Evolutionary conservation across 1,140 invertebrate species (phyloP).

Genomic region (Atta texana): DNA sequence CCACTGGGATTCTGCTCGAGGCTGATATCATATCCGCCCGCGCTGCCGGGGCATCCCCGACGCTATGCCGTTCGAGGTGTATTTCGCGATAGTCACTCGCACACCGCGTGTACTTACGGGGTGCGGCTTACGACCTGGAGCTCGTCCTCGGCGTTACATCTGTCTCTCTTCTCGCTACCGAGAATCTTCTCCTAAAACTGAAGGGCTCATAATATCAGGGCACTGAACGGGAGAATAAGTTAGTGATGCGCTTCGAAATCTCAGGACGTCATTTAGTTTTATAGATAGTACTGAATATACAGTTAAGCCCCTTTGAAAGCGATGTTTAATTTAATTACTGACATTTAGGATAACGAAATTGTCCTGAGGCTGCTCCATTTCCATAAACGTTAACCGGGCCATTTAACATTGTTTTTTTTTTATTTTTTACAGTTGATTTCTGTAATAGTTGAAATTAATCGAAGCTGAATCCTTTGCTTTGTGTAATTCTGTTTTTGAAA

Average conservation of each 20-base stretch:
- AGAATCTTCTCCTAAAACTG: constrained; percentile 24
- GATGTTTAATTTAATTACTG: constrained; percentile 16
- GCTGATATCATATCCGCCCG: constrained; percentile 82
- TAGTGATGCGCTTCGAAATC: background rate
- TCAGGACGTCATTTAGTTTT: background rate
- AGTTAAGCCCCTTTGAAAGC: background rate
- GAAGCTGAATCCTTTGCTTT: background rate
- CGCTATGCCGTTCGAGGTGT: constrained; percentile 71
- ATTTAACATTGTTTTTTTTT: background rate
- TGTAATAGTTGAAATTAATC: constrained; percentile 6
- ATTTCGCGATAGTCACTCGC: constrained; percentile 76
- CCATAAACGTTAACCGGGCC: constrained; percentile 2
- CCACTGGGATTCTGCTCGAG: constrained; percentile 79
- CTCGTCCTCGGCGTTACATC: constrained; percentile 27
- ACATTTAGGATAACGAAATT: constrained; percentile 2
- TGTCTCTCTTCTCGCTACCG: constrained; percentile 6
- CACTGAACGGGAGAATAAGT: constrained; percentile 3
- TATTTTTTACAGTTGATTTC: background rate
- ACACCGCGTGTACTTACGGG: constrained; percentile 54
- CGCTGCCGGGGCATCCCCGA: constrained; percentile 66
- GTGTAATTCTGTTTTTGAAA: background rate
- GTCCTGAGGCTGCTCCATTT: background rate
- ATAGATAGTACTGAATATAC: background rate
- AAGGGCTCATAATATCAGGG: background rate
- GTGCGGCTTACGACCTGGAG: constrained; percentile 72